A percentile compares a stretch with the other conserved stretches of the same genome.
These are phyloP conservation scores for Protonemura montana DNA, from an alignment of 2,888 invertebrate genomes.

Conservation along the genomic window DNA sequence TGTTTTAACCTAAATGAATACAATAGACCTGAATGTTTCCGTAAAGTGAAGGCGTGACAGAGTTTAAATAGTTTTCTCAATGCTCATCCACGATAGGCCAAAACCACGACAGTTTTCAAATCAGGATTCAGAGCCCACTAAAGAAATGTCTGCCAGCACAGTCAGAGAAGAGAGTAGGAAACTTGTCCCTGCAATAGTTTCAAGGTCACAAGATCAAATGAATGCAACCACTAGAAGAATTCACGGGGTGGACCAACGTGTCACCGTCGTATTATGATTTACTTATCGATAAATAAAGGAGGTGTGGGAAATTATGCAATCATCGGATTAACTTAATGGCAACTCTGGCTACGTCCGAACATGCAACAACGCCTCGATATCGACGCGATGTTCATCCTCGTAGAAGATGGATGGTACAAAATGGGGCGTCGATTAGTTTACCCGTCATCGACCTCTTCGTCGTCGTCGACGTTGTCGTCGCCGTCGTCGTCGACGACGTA, in stretches of 20 bases:
- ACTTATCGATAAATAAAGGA: neutral
- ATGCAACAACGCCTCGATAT: neutral
- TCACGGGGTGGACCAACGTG: neutral
- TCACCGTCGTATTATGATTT: neutral
- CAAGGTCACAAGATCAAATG: no score
- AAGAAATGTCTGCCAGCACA: no score
- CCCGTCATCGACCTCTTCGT: neutral
- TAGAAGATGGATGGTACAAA: conserved; percentile 1
- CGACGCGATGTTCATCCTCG: neutral
- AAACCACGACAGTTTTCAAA: no score
- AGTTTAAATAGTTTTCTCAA: no score
- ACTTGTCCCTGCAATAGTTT: no score
- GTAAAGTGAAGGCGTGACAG: no score
- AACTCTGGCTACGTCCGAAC: neutral
- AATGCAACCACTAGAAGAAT: no score
- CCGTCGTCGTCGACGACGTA: neutral
- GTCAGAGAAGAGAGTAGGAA: no score
- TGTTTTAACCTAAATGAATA: no score
- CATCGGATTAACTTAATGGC: neutral
- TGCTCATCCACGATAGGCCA: no score
- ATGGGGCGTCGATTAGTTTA: conserved; percentile 17
- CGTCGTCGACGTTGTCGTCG: neutral
- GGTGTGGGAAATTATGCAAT: neutral
- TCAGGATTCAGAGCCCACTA: no score
- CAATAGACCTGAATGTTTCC: no score